Base-by-base conservation (phyloP, 2,797 vertebrate species). In the Miichthys miiuy region DNA sequence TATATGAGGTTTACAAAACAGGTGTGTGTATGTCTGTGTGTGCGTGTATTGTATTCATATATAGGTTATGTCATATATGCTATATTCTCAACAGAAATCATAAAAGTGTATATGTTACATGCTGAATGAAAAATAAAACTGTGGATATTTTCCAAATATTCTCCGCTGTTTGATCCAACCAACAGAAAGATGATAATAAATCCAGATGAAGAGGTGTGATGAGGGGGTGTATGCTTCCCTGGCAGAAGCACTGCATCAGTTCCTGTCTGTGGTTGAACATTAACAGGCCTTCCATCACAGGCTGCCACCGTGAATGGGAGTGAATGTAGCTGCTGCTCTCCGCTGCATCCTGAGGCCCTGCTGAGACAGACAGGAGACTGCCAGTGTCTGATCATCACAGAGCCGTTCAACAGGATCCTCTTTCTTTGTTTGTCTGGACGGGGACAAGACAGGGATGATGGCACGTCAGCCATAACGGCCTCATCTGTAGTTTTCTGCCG, bases 191-290 rank as follows among this genome's bases (percentile, higher is more conserved):
- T n/a, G 52, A 42, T 74, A 65, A 58, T 30, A 17, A 46, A 47
- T 25, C 50, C 30, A 60, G 89, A 55, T 42, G 56, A 77, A 85
- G 87, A 60, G 76, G 82, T 76, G 78, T 70, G 14, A 76, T 75
- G 88, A 72, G 80, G 77, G 65, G 80, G 72, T 21, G 71, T 21
- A 48, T 57, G 30, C 18, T 64, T 83, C 67, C 70, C 70, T 66
- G 58, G 56, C 77, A 90, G 84, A 84, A 86, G 73, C 74, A 70
- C 80, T 75, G 83, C 72, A 86, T 92, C 92, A 82, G 90, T 93
- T 93, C 91, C 91, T 93, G 83, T 86, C 77, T 78, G 55, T 67
- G 76, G 91, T 91, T 92, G 74, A 93, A 89, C 86, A 93, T 93
- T 93, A 93, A 93, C 90, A 79, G 75, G 56, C 61, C 64, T 20